Conservation (phyloP, 2,113 vertebrate genomes). For the Myrmecobius fasciatus region DNA sequence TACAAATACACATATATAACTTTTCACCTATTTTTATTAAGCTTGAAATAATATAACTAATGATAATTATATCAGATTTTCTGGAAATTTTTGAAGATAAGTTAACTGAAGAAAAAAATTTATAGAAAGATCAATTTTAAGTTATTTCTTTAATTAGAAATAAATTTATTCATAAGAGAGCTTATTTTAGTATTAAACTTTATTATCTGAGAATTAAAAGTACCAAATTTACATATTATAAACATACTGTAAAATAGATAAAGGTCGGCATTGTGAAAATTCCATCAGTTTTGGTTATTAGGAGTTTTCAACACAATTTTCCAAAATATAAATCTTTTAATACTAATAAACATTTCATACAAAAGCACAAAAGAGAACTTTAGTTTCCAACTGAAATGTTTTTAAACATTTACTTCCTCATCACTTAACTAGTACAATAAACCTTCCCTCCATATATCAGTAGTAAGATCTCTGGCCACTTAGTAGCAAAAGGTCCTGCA, state of each 20-base stretch:
- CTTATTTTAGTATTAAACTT: background rate
- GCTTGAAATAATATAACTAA: background rate
- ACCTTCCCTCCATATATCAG: background rate
- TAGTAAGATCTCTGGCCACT: background rate
- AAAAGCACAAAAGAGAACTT: background rate
- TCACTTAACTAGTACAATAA: background rate
- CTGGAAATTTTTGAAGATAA: background rate
- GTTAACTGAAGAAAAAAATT: background rate
- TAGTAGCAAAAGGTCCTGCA: background rate
- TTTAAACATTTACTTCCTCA: background rate
- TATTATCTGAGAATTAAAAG: slow-evolving; percentile 17
- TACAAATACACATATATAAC: background rate
- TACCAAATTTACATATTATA: slow-evolving; percentile 4
- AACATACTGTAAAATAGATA: background rate
- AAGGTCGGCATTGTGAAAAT: background rate
- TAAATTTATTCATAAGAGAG: background rate
- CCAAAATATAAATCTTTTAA: background rate
- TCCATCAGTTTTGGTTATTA: background rate
- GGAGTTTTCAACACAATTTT: background rate
- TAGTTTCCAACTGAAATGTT: background rate
- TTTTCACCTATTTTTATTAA: background rate
- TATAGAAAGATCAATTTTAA: background rate
- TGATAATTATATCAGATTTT: background rate
- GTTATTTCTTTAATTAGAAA: background rate
- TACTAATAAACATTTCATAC: too few species aligned